A percentile compares a stretch with the other conserved stretches of the same genome.
Conservation (phyloP, 2,113 vertebrate species). For the Myocastor coypus region DNA sequence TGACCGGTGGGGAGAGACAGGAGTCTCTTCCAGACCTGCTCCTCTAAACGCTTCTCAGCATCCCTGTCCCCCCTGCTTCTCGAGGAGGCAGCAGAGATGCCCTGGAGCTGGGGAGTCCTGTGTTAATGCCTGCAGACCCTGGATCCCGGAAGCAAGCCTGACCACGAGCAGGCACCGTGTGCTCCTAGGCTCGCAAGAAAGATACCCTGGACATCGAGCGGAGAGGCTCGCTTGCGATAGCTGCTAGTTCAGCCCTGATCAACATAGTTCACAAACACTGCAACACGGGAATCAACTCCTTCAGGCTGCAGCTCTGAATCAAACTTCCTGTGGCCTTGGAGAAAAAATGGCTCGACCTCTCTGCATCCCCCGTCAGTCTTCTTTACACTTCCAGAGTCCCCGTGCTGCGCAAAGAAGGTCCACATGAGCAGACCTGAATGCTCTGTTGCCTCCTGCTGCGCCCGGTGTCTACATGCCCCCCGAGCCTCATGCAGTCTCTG, state of each 20-base stretch:
- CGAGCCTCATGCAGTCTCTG: too few species aligned
- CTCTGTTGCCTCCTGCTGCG: neutral
- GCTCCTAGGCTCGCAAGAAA: neutral
- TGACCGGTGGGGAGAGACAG: neutral
- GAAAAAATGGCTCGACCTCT: slow-evolving; percentile 37
- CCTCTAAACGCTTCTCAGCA: neutral
- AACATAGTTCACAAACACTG: slow-evolving; percentile 34
- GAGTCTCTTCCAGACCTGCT: neutral
- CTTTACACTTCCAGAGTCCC: neutral
- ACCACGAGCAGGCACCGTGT: neutral
- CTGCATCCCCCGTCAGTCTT: neutral
- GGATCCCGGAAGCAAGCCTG: neutral
- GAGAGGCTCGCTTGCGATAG: neutral
- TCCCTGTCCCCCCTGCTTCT: neutral
- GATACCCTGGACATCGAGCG: neutral
- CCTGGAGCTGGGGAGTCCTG: neutral
- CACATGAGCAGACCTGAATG: slow-evolving; percentile 16
- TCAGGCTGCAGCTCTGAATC: neutral
- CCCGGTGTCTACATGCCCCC: too few species aligned
- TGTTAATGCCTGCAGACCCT: neutral
- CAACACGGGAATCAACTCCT: slow-evolving; percentile 47
- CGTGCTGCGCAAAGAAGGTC: slow-evolving; percentile 56
- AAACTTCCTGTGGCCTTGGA: slow-evolving; percentile 39
- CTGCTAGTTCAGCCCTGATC: neutral
- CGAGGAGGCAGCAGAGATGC: neutral